These are phyloP conservation scores for Lepidochrysops patricia DNA, from an alignment of 2,888 invertebrate species.

Conservation along the genomic window DNA sequence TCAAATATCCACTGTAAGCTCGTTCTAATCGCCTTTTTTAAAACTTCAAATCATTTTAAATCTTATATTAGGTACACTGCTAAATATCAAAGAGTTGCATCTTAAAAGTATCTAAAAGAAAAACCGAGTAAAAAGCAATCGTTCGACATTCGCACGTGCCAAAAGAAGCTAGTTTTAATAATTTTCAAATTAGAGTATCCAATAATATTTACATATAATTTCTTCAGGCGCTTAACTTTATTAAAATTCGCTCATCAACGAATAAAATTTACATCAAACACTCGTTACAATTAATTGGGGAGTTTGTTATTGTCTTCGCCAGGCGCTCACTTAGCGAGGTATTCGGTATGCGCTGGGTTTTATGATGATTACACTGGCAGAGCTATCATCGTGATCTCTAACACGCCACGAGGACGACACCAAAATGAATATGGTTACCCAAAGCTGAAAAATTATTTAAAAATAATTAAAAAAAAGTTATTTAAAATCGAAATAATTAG, in stretches of 20 bases:
- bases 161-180: neutral
- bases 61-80: too few relatives aligned
- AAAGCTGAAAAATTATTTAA: too few relatives aligned
- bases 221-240: constrained; percentile 1
- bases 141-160: neutral
- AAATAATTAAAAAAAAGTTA: too few relatives aligned
- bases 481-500: too few relatives aligned
- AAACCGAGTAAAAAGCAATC: neutral
- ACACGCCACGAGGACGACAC: too few relatives aligned
- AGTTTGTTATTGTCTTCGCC: constrained; percentile 9
- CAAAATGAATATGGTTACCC: too few relatives aligned
- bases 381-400: neutral
- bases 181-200: neutral
- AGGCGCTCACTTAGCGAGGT: neutral
- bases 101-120: too few relatives aligned
- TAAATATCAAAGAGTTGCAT: neutral
- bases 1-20: neutral
- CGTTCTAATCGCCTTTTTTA: too few relatives aligned
- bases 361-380: neutral
- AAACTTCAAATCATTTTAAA: too few relatives aligned
- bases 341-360: neutral
- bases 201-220: neutral
- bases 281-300: constrained; percentile 10
- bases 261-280: constrained; percentile 12
- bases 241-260: constrained; percentile 12